Base-by-base conservation (phyloP, 53 echinoderm and acorn worm species). In the Antedon mediterranea region DNA sequence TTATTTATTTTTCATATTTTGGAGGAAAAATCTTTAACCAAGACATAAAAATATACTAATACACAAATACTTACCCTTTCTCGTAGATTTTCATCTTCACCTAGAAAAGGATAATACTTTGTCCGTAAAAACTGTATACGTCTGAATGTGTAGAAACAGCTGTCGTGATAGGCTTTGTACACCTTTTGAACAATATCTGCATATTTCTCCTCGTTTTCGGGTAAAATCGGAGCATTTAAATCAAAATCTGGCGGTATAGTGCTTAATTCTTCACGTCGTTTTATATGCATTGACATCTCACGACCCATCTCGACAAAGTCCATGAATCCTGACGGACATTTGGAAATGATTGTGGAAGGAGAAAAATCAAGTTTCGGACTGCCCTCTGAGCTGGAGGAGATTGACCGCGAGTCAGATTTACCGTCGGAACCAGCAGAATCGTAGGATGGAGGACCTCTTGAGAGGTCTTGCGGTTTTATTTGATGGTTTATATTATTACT, bases 81-180 rank as follows among this genome's bases (percentile, higher is more conserved):
- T 34, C 77, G 71, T 8, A 89, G 43, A 34, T 82, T 74, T 30
- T 91, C 89, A 83, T 94, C 94, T 30, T 86, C 87, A 32, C 89
- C 94, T 73, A 94, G 76, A 28, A 91, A 83, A 27, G 86, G 86
- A 74, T 89, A 94, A 81, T 97, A 97, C 30, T 87, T 83, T 71
- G 88, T 84, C 71, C 91, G 79, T 32, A 97, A 76, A 77, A 97
- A 89, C 31, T 85, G 85, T 29, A 97, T 97, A 75, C 97, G 83
- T 43, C 92, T 83, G 78, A 92, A 93, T 78, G 97, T 97, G 77
- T 92, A 97, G 83, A 84, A 89, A 73, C 97, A 97, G n/a, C 89
- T 97, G 81, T 97, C 92, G 32, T 97, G 97, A 81, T 97, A 91
- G 32, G 89, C 88, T 78, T 97, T 93, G 88, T 92, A 84, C 43